A percentile compares a stretch with the other conserved stretches of the same genome.
These are phyloP conservation scores for Melanogrammus aeglefinus DNA, from an alignment of 2,797 vertebrate species.

Conservation along the genomic window DNA sequence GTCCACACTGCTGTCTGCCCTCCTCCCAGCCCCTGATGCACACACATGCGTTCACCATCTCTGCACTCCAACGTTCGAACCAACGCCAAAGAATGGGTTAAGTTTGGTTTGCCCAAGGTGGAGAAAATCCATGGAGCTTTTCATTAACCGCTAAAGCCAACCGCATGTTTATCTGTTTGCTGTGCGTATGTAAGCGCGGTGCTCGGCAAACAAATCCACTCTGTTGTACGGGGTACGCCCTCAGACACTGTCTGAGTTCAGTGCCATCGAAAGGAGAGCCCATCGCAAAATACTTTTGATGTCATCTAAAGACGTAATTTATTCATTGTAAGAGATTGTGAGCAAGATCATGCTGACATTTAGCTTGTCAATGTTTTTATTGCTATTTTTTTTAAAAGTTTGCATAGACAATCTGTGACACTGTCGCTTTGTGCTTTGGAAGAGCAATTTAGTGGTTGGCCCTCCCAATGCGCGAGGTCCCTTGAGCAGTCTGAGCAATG, in stretches of 20 bases:
- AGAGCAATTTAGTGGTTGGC: constrained; percentile 10
- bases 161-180: constrained; percentile 17
- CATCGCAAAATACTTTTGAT: constrained; percentile 40
- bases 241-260: constrained; percentile 25
- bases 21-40: not conserved
- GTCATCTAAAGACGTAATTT: constrained; percentile 46
- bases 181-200: constrained; percentile 32
- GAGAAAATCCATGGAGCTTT: constrained; percentile 42
- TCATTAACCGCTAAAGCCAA: constrained; percentile 7
- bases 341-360: constrained; percentile 22
- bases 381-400: constrained; percentile 38
- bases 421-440: constrained; percentile 25
- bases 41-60: not conserved
- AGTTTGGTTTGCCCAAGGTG: not conserved
- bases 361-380: constrained; percentile 37
- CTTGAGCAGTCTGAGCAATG: constrained; percentile 37
- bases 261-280: constrained; percentile 36
- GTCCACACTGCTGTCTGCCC: not conserved
- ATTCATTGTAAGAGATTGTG: constrained; percentile 34
- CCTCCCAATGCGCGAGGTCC: constrained; percentile 7
- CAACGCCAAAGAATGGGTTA: not conserved
- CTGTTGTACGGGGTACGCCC: not conserved
- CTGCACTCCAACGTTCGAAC: not conserved
- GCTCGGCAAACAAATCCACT: not conserved
- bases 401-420: constrained; percentile 75